A percentile compares a stretch with the other conserved stretches of the same genome.
Evolutionary conservation across 2,888 invertebrate species (phyloP).

Genomic region (Drosophila austrosaltans): DNA sequence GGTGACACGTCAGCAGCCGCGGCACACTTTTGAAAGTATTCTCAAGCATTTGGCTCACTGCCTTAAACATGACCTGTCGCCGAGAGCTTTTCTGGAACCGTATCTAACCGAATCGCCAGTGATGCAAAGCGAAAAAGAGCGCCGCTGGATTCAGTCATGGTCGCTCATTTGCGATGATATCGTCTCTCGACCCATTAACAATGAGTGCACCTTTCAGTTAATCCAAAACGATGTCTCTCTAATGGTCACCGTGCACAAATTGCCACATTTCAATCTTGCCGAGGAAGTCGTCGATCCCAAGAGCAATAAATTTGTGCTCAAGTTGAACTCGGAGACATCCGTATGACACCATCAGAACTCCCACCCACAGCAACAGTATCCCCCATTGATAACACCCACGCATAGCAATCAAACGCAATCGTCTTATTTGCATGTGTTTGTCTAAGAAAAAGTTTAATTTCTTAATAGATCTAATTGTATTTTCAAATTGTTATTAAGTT

Average conservation of each 20-base stretch:
- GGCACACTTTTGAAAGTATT: slow-evolving; percentile 97
- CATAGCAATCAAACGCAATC: slow-evolving; percentile 82
- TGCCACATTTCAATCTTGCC: slow-evolving; percentile 97
- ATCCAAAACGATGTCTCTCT: slow-evolving; percentile 96
- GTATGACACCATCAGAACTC: slow-evolving; percentile 88
- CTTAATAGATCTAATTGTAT: slow-evolving; percentile 3
- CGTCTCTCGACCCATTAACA: slow-evolving; percentile 92
- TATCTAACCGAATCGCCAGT: slow-evolving; percentile 94
- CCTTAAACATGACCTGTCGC: slow-evolving; percentile 96
- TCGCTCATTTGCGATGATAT: slow-evolving; percentile 96
- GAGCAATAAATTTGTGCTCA: slow-evolving; percentile 96
- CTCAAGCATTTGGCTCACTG: slow-evolving; percentile 95
- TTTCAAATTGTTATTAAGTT: neutral
- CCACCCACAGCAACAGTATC: slow-evolving; percentile 33
- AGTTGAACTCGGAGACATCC: slow-evolving; percentile 97
- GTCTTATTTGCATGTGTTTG: slow-evolving; percentile 82
- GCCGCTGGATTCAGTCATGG: slow-evolving; percentile 95
- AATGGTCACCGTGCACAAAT: slow-evolving; percentile 91
- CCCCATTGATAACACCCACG: slow-evolving; percentile 73
- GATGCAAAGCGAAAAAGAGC: slow-evolving; percentile 92
- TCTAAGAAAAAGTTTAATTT: slow-evolving; percentile 59
- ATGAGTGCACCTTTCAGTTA: slow-evolving; percentile 94
- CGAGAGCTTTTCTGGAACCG: slow-evolving; percentile 96
- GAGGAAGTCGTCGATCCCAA: slow-evolving; percentile 99
- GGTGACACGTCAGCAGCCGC: slow-evolving; percentile 97